These are phyloP conservation scores for Falcunculus frontatus DNA, from an alignment of 2,113 vertebrate species.

Conservation along the genomic window DNA sequence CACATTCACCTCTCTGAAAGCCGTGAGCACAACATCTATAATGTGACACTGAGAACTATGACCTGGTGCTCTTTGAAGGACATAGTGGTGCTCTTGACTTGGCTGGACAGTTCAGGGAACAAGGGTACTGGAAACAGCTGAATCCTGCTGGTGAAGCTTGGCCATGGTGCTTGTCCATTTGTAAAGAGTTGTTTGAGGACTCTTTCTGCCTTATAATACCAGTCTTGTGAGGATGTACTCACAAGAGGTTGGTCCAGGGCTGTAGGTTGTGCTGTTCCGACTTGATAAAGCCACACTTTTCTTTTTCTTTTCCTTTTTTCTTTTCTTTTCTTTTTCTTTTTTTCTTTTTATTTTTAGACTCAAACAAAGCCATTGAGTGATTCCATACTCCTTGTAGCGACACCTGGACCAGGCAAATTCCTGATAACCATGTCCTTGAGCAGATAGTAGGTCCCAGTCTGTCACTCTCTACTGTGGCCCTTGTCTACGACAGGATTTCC, in stretches of 20 bases:
- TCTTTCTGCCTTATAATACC: neutral
- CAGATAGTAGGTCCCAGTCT: neutral
- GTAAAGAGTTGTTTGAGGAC: neutral
- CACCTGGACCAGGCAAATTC: neutral
- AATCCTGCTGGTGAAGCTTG: neutral
- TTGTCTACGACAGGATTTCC: neutral
- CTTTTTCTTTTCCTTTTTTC: rapidly evolving
- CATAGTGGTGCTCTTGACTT: neutral
- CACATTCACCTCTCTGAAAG: neutral
- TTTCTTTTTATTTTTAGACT: neutral
- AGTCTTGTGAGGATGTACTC: neutral
- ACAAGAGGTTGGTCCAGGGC: neutral
- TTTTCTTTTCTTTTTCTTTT: neutral
- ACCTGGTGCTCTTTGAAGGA: neutral
- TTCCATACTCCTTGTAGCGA: neutral
- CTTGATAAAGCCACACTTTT: neutral
- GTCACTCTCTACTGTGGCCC: neutral
- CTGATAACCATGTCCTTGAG: neutral
- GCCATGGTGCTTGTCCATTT: neutral
- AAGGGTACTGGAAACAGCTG: neutral
- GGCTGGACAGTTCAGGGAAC: neutral
- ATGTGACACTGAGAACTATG: neutral
- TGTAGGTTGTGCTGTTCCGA: neutral
- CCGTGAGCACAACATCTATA: neutral
- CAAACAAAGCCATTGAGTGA: neutral